Evolutionary conservation across 1,140 invertebrate species (phyloP), one percentile per base, ranked within the genome.

Genomic region (Hylaeus volcanicus): DNA sequence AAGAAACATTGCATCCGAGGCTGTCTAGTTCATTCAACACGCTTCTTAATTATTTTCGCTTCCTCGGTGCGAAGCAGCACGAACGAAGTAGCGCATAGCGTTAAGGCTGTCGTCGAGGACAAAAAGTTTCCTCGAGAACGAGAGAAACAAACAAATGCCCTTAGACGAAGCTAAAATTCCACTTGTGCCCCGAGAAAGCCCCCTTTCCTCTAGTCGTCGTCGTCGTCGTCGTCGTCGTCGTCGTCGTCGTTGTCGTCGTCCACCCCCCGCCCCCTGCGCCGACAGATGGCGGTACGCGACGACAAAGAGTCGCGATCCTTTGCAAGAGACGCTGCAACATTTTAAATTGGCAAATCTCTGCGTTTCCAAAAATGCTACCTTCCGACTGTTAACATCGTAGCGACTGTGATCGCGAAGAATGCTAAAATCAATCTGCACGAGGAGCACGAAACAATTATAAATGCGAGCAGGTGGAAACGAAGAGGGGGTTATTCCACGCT

Each of bases 31-130:
- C 77, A 15, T 79, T 58, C 43, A 56, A 12, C 61, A 8, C 11
- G 77, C 77, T 79, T 73, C 77, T 74, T 58, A 79, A 79, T 74
- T 79, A 79, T 73, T 79, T 74, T 79, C 41, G 77, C 77, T 66
- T 65, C 51, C 65, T 56, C 37, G 51, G n/a, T 12, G 76, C 77
- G 61, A 55, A 60, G 61, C 77, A 37, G 51, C 61, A 77, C 58
- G 58, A 77, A 70, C 63, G 74, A 69, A 77, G 74, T 66, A 79
- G 69, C 51, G 71, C 77, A 74, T 74, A 5, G 51, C 56, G 45
- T 61, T 70, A 77, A 77, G 43, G 65, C 56, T 61, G 15, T 8
- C 37, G 70, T 61, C 70, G 37, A 77, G 37, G 55, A 70, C 14
- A 45, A 56, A 41, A 39, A 64, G 14, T n/a, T 37, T 12, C 26